Evolutionary conservation across 2,888 invertebrate genomes (phyloP).

Genomic region (Ochropleura leucogaster): DNA sequence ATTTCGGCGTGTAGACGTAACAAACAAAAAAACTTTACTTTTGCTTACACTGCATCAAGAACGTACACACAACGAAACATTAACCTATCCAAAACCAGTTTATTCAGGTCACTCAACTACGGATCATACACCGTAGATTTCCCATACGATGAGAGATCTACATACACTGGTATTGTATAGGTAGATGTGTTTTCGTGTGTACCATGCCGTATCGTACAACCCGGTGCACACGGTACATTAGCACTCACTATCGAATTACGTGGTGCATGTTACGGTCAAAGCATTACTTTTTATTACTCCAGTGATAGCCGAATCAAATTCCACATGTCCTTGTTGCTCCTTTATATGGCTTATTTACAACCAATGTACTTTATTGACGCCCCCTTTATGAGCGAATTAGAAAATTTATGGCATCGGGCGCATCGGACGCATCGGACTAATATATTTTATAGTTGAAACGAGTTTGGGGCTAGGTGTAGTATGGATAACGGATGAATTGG

Average conservation of each 20-base stretch:
- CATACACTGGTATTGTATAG: too few species aligned
- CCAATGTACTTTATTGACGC: constrained; percentile 58
- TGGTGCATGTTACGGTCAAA: constrained; percentile 75
- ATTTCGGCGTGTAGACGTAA: too few species aligned
- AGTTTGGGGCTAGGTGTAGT: not conserved
- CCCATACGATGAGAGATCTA: too few species aligned
- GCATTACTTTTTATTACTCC: constrained; percentile 82
- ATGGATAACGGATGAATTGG: not conserved
- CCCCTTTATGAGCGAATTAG: constrained; percentile 61
- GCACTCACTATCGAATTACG: constrained; percentile 81
- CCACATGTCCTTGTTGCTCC: constrained; percentile 73
- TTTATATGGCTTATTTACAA: constrained; percentile 65
- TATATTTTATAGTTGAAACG: constrained; percentile 48
- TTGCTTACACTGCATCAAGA: too few species aligned
- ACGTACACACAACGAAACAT: too few species aligned
- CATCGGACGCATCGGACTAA: constrained; percentile 19
- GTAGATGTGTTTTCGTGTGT: not conserved
- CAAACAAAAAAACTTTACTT: too few species aligned
- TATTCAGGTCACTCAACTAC: too few species aligned
- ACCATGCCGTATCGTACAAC: constrained; percentile 57
- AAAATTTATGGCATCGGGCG: constrained; percentile 53
- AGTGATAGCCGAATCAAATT: constrained; percentile 77
- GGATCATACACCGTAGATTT: too few species aligned
- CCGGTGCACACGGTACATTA: constrained; percentile 69
- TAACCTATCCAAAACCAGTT: too few species aligned